Conservation (phyloP, 1,140 invertebrate genomes). For the Brachionus plicatilis region DNA sequence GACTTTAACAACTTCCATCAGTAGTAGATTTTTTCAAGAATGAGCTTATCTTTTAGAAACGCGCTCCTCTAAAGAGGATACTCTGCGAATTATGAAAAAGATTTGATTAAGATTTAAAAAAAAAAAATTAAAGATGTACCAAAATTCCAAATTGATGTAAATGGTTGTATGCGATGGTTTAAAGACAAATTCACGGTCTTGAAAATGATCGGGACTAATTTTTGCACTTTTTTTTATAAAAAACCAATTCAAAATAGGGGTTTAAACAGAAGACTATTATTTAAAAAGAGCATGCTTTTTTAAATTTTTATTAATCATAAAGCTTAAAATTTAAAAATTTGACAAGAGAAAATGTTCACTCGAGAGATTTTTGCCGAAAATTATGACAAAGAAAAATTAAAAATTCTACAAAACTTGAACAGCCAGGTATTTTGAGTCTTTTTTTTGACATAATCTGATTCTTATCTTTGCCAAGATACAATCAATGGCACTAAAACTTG, state of each 20-base stretch:
- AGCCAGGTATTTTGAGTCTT: background rate
- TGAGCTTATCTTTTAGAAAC: no score
- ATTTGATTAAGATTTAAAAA: no score
- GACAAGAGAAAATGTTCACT: slow-evolving; percentile 25
- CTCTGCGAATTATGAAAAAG: no score
- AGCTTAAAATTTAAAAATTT: background rate
- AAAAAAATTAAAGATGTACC: no score
- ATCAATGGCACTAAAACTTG: background rate
- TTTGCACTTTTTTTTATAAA: background rate
- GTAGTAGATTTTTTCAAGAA: no score
- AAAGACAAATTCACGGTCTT: background rate
- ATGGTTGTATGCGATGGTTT: background rate
- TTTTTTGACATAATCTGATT: background rate
- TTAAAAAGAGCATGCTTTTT: slow-evolving; percentile 14
- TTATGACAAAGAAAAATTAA: slow-evolving; percentile 32
- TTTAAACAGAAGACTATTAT: background rate
- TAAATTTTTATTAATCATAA: background rate
- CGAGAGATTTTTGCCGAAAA: background rate
- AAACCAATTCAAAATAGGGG: background rate
- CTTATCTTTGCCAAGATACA: background rate
- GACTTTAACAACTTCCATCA: no score
- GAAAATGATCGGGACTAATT: background rate
- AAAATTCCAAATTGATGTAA: background rate
- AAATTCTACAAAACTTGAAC: slow-evolving; percentile 20
- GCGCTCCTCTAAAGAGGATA: no score